Base-by-base conservation (phyloP, 2,797 vertebrate genomes). In the Vespertilio murinus region DNA sequence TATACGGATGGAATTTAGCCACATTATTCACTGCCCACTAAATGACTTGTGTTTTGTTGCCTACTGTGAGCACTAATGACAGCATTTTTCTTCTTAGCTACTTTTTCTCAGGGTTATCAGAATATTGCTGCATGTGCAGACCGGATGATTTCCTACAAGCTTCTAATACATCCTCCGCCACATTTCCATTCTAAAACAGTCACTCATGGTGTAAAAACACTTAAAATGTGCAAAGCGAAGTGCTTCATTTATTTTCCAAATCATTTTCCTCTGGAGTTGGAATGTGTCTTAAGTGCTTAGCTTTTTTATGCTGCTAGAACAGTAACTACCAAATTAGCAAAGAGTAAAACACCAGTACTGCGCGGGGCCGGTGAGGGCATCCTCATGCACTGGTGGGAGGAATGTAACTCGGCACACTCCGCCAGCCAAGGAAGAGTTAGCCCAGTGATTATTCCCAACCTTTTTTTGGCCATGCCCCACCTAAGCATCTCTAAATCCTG, bases 1-100 rank as follows among this genome's bases (percentile, higher is more conserved):
- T 10, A 25, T 30, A 35, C 8, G 22, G 22, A 38, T 52, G 47
- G n/a, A 91, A 78, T 83, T 85, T 33, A 86, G 22, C n/a, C 20
- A 86, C 22, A 81, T 81, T 71, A 74, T 92, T 93, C 65, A 73
- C 42, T 73, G n/a, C 49, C 45, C 12, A 79, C 75, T 75, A 80
- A 86, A 84, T 18, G 45, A 86, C 59, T 69, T 89, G 40, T 90
- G 71, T 92, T 70, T 96, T 84, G 69, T 45, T 80, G 64, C 52
- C 65, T 79, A 35, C 22, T 59, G 4, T 2, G 11, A 92, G 33
- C 75, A 64, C 33, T 11, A 42, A 94, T 28, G 38, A 69, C 25
- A 78, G 52, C 28, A 28, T 17, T 61, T 75, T 90, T 90, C 64
- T 90, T 81, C 87, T 38, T 8, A 54, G 80, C 20, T 78, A 52